Percentiles rank a stretch among this genome's conserved stretches.
Evolutionary conservation across 2,797 vertebrate genomes (phyloP).

Genomic region (Sebastes paucispinis): DNA sequence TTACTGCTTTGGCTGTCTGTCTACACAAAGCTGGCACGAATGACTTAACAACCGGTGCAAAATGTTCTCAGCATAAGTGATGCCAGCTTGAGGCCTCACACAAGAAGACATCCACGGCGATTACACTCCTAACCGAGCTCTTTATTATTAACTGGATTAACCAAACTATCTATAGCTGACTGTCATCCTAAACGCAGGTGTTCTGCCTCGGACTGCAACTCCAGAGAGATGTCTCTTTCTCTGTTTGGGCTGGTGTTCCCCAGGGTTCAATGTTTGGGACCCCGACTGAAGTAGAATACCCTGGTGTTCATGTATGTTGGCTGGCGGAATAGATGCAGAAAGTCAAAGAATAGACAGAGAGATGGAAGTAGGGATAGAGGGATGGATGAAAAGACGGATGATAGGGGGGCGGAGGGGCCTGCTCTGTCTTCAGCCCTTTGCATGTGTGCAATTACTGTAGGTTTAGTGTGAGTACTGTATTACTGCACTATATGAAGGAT

Average conservation of each 20-base stretch:
- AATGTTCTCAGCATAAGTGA: conserved; percentile 3
- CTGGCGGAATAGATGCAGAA: conserved; percentile 44
- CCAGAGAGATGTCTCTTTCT: conserved; percentile 46
- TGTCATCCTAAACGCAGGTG: conserved; percentile 48
- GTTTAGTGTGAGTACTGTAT: conserved; percentile 83
- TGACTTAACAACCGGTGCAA: conserved; percentile 20
- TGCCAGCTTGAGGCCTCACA: conserved; percentile 6
- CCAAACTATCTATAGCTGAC: conserved; percentile 77
- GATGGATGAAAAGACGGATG: conserved; percentile 23
- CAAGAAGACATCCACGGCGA: conserved; percentile 38
- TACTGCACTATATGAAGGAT: conserved; percentile 83
- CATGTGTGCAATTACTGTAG: conserved; percentile 88
- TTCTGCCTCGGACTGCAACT: conserved; percentile 79
- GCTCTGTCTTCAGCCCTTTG: conserved; percentile 55
- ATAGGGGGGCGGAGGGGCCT: conserved; percentile 7
- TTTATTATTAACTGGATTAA: conserved; percentile 76
- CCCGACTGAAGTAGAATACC: conserved; percentile 35
- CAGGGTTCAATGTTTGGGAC: conserved; percentile 49
- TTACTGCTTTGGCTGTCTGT: conserved; percentile 30
- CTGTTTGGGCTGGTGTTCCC: conserved; percentile 25
- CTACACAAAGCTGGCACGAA: conserved; percentile 1
- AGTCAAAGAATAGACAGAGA: conserved; percentile 54
- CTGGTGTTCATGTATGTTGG: conserved; percentile 26
- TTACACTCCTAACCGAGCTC: conserved; percentile 22
- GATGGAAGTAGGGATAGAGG: conserved; percentile 62